A percentile compares a stretch with the other conserved stretches of the same genome.
phyloP scores from a whole-genome alignment of 2,113 vertebrate species.

The Scytalopus superciliaris region DNA sequence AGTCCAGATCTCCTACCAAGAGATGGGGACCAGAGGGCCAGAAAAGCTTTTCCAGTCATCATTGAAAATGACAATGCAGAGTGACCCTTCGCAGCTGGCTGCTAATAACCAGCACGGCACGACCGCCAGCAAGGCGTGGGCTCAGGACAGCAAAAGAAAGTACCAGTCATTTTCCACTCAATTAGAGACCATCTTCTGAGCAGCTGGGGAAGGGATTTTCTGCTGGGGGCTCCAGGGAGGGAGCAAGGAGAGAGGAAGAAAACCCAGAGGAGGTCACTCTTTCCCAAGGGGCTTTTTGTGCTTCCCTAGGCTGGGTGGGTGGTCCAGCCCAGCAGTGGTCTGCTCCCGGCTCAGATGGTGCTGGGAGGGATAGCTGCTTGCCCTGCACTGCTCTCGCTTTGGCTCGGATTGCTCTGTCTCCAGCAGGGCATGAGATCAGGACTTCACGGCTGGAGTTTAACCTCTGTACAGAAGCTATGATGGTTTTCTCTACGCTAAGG shows the following conservation, averaged over 20 bases:
- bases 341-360: not conserved
- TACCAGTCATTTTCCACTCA: slow-evolving; percentile 32
- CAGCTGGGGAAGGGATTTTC: not conserved
- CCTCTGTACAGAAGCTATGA: not conserved
- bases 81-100: not conserved
- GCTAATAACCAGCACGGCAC: not conserved
- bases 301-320: not conserved
- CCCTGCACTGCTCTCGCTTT: not conserved
- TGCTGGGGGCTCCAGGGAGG: not conserved
- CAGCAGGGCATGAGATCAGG: not conserved
- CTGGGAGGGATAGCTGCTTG: not conserved
- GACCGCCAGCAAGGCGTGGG: not conserved
- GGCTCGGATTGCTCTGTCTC: not conserved
- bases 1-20: not conserved
- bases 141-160: not conserved
- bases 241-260: not conserved
- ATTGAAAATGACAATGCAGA: not conserved
- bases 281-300: not conserved
- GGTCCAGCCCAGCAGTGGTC: not conserved
- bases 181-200: not conserved
- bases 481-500: not conserved
- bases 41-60: not conserved
- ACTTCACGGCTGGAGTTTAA: not conserved
- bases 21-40: not conserved
- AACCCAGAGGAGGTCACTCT: not conserved